phyloP scores from a whole-genome alignment of 2,797 vertebrate genomes.

The Enteromius afrohamiltoni region DNA sequence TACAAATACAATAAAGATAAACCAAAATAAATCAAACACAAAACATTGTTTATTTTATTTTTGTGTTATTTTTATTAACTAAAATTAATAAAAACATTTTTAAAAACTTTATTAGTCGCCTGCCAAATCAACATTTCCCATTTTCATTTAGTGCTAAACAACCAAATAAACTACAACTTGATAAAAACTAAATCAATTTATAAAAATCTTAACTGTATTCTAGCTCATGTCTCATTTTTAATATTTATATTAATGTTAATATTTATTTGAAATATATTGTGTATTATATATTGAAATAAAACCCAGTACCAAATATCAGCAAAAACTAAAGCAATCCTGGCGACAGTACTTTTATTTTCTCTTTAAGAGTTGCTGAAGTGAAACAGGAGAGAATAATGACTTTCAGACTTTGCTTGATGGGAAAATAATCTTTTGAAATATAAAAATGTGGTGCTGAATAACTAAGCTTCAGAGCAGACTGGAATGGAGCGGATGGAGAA shows the following conservation, averaged over 20 bases:
- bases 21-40: background rate
- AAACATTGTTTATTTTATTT: background rate
- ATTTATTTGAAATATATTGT: background rate
- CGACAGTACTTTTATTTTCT: background rate
- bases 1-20: background rate
- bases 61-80: background rate
- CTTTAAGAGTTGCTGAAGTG: conserved; percentile 29
- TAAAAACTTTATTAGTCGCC: background rate
- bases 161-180: too few species aligned
- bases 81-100: too few species aligned
- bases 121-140: background rate
- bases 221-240: background rate
- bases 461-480: conserved; percentile 58
- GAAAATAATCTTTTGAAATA: conserved; percentile 49
- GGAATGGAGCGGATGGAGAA: conserved; percentile 52
- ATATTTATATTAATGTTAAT: too few species aligned
- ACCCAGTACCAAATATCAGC: background rate
- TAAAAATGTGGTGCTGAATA: conserved; percentile 53
- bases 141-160: background rate
- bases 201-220: background rate
- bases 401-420: conserved; percentile 41
- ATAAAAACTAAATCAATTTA: background rate
- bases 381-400: conserved; percentile 32
- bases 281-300: background rate
- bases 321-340: background rate